Evolutionary conservation across 2,888 invertebrate species (phyloP).

Genomic region (Alloscopus bannaensis): DNA sequence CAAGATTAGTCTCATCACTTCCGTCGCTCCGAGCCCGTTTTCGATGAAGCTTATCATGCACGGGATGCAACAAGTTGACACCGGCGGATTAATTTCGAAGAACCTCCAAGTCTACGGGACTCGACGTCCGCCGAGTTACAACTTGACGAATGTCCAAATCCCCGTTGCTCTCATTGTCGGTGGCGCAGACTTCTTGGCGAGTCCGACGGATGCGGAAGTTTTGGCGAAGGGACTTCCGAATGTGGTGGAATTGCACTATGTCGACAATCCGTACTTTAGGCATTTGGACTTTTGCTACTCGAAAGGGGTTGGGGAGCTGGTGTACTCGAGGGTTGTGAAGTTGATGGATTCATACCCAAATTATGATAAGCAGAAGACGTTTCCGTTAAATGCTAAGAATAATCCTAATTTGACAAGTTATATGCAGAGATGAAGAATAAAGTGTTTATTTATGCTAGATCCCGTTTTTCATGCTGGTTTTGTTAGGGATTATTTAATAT

Average conservation of each 20-base stretch:
- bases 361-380: too few species aligned
- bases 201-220: slow-evolving; percentile 18
- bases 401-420: neutral
- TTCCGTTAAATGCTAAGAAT: neutral
- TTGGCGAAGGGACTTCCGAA: slow-evolving; percentile 39
- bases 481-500: too few species aligned
- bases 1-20: slow-evolving; percentile 26
- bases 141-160: slow-evolving; percentile 34
- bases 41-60: slow-evolving; percentile 20
- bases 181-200: neutral
- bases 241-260: slow-evolving; percentile 22
- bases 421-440: neutral
- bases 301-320: slow-evolving; percentile 23
- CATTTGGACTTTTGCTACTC: slow-evolving; percentile 55
- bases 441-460: neutral
- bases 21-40: slow-evolving; percentile 13
- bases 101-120: slow-evolving; percentile 13
- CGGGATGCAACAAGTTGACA: slow-evolving; percentile 25
- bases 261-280: slow-evolving; percentile 33
- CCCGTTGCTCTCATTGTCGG: slow-evolving; percentile 41
- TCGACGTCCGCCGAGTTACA: slow-evolving; percentile 24
- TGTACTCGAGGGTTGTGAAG: slow-evolving; percentile 22
- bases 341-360: neutral
- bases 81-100: slow-evolving; percentile 12
- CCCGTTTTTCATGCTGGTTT: too few species aligned